Percentiles rank a stretch among this genome's conserved stretches.
Evolutionary conservation across 1,140 invertebrate genomes (phyloP).

Genomic region (Bombus pascuorum): DNA sequence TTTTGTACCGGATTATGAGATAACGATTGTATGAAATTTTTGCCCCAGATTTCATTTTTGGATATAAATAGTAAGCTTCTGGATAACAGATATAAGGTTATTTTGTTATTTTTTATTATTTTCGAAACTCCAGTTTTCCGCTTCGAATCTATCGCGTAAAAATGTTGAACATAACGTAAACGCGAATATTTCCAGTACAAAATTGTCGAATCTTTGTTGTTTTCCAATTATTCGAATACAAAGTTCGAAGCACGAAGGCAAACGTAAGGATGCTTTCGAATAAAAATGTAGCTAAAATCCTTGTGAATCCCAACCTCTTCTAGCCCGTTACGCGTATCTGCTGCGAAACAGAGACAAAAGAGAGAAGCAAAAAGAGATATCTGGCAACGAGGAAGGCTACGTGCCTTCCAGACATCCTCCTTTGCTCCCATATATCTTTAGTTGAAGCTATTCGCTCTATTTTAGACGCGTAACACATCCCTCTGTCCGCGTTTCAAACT

Average conservation of each 20-base stretch:
- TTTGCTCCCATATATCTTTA: conserved; percentile 20
- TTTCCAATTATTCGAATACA: not conserved
- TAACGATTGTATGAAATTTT: too few relatives aligned
- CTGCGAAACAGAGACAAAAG: not conserved
- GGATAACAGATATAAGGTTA: too few relatives aligned
- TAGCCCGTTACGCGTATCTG: not conserved
- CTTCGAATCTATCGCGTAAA: too few relatives aligned
- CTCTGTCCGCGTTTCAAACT: conserved; percentile 22
- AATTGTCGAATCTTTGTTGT: not conserved
- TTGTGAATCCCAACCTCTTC: not conserved
- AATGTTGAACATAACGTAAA: not conserved
- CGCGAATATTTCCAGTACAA: not conserved
- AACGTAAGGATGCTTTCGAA: conserved; percentile 2
- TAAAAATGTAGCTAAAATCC: conserved; percentile 29
- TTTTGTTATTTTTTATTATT: too few relatives aligned
- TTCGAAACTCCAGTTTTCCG: too few relatives aligned
- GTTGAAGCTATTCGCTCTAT: conserved; percentile 28
- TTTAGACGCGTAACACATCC: conserved; percentile 29
- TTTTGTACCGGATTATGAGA: too few relatives aligned
- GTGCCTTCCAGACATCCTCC: not conserved
- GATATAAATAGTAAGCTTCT: too few relatives aligned
- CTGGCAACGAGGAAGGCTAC: conserved; percentile 26
- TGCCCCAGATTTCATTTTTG: too few relatives aligned
- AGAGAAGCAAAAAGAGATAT: conserved; percentile 15
- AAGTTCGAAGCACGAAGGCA: not conserved